Evolutionary conservation across 2,888 invertebrate genomes (phyloP), one percentile per base, ranked within the genome.

Genomic region (Apodemia zela): DNA sequence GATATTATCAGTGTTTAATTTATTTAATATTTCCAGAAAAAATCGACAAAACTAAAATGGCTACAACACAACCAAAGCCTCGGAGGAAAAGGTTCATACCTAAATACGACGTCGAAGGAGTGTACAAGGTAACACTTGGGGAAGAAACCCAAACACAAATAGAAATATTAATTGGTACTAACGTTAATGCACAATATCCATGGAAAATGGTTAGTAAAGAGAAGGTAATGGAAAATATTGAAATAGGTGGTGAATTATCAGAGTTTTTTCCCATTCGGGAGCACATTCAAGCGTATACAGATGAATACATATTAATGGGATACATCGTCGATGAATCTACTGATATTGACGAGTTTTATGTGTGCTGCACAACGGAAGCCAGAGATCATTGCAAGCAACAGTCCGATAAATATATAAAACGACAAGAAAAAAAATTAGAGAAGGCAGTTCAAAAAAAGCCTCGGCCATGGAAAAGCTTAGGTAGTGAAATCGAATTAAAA

Each of bases 131-230:
- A 11, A 72, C 85, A 15, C 67, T 95, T 35, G 88, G 93, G 3
- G 92, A 93, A 69, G 82, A 93, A 68, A 93, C 94, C 15, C 95
- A 95, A 75, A 85, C 92, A 68, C 89, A 92, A 62, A 79, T 96
- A 13, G 94, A 94, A 66, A 89, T 95, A 70, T 91, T 94, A 2
- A 93, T 96, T 54, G 96, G 95, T 0, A 86, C 93, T 47, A 93
- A 96, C 75, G 93, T 96, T 0, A 95, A 94, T 0, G 93, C 94
- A 18, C 96, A 96, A 77, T 94, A 93, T 73, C 96, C 96, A 0
- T 96, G 96, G 96, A 94, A 94, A 67, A 89, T 87, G 66, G 84
- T 96, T 0, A 85, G 84, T 21, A 96, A 93, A 78, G 92, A 93
- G 42, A 84, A 92, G 58, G 84, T 96, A 1, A 86, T 93, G 61